Base-by-base conservation (phyloP, 2,113 vertebrate genomes). In the Tragelaphus scriptus region DNA sequence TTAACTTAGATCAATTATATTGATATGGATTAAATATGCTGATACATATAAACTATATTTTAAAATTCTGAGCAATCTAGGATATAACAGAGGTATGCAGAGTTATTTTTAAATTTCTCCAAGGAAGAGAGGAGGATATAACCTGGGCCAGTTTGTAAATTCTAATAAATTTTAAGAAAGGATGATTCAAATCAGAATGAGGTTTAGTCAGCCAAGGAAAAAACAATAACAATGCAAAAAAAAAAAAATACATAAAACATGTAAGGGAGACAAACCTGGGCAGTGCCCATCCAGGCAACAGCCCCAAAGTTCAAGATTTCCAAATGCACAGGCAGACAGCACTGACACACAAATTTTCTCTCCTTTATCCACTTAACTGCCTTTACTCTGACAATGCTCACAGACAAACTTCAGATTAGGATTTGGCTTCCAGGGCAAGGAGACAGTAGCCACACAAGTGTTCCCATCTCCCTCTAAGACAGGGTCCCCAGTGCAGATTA, bases 151-250 rank as follows among this genome's bases (percentile, higher is more conserved):
- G 23, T 58, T 23, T 23, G 9, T 79, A 63, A 86, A 53, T 94
- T 92, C 68, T 59, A 96, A 75, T 6, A 7, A 61, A 56, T 75
- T 58, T 80, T 85, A 88, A 71, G 92, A 68, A 90, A 96, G 9
- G 10, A 65, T 26, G 25, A 40, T 56, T 68, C 71, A 86, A 65
- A 44, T 92, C 32, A 68, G 91, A 87, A n/a, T 55, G 28, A 65
- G 11, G 13, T 32, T 47, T 96, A 36, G 23, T 86, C 56, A 97
- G 61, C n/a, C 7, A 86, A 90, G 30, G 23, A 81, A 93, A 53
- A 81, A 51, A 53, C 49, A 81, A 12, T 30, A 32, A 51, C 47
- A 81, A 81, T 32, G 21, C 7, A 49, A 79, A 84, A 44, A 87
- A 5, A 94, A 53, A 40, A 16, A 53, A 68, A 47, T 12, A n/a